Percentiles rank a stretch among this genome's conserved stretches.
phyloP scores from a whole-genome alignment of 1,140 invertebrate species.

The Neodiprion fabricii region DNA sequence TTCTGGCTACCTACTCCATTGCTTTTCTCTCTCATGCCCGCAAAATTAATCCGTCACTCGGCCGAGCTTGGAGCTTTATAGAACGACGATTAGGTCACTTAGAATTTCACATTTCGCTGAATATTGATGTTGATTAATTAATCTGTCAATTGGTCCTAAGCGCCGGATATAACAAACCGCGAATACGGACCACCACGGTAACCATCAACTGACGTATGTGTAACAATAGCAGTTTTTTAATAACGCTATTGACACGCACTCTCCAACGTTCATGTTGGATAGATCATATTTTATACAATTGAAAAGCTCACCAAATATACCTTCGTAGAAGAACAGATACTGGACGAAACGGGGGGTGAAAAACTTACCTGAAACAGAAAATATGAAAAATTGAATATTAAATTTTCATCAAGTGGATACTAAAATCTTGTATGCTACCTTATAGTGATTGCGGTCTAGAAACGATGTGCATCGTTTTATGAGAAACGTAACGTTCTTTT shows the following conservation, averaged over 20 bases:
- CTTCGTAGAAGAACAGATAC: neutral
- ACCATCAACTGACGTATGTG: no score
- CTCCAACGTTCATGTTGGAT: neutral
- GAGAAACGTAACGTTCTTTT: neutral
- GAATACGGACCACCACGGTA: no score
- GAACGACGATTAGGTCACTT: neutral
- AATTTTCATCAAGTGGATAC: no score
- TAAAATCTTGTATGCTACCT: no score
- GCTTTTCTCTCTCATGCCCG: neutral
- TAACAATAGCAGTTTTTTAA: neutral
- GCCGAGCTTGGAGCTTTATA: neutral
- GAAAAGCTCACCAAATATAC: neutral
- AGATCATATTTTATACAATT: neutral
- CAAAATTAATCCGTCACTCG: slow-evolving; percentile 3
- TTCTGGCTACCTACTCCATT: neutral
- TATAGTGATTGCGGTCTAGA: no score
- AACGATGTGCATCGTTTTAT: no score
- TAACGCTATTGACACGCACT: neutral
- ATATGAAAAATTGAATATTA: no score
- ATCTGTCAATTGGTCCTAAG: neutral
- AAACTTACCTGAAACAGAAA: slow-evolving; percentile 2
- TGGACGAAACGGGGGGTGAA: neutral
- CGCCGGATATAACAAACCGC: neutral
- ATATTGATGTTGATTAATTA: neutral
- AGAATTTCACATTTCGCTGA: neutral